Base-by-base conservation (phyloP, 2,888 invertebrate genomes). In the Romanomermis culicivorax region DNA sequence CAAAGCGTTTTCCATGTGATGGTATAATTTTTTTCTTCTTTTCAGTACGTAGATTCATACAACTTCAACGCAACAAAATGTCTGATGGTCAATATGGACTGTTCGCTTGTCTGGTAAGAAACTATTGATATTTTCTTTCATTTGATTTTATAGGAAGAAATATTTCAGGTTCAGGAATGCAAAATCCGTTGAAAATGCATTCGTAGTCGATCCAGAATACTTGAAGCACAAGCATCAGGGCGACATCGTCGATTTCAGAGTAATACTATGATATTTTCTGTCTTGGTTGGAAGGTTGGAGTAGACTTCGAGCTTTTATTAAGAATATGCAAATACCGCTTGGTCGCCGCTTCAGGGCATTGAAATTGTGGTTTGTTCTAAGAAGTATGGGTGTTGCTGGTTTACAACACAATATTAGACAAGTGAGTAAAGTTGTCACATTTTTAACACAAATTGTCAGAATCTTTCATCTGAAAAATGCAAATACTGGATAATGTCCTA, bases 51-150 rank as follows among this genome's bases (percentile, higher is more conserved):
- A 0, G 82, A 93, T 67, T 95, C 95, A 0, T 82, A 95, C 60
- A 93, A 91, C 1, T 95, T 95, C 71, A 97, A 99, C 72, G 89
- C 95, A 0, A 91, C 89, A 56, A 97, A 97, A 71, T 95, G 95
- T 88, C 73, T 97, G 69, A 85, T 97, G 88, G 85, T 95, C 7
- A 89, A 95, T 71, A 4, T 57, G 4, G 97, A 97, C 71, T 97
- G 95, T 68, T 93, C 95, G 0, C 89, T 89, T 1, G 83, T 97
- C 85, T 97, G 95, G 91, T 89, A 74, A 75, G 65, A 26, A 24
- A 20, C 17, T 36, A 7, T 36, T 36, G n/a, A n/a, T n/a, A n/a
- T n/a, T n/a, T n/a, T n/a, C n/a, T n/a, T n/a, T n/a, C n/a, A n/a
- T n/a, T n/a, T n/a, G n/a, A n/a, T n/a, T n/a, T n/a, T n/a, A n/a